phyloP scores from a whole-genome alignment of 2,888 invertebrate genomes.

The Erebia palarica region DNA sequence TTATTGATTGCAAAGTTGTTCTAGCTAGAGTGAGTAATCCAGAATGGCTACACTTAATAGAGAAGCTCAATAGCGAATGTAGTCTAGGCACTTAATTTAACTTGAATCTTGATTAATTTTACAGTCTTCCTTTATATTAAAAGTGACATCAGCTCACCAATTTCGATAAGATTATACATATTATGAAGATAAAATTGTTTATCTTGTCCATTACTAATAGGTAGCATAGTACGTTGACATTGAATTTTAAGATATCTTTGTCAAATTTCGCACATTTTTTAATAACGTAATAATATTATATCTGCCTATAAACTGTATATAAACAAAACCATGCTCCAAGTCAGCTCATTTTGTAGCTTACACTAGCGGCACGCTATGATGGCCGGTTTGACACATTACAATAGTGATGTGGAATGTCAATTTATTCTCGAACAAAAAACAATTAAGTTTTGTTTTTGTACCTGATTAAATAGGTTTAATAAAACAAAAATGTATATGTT shows the following conservation, averaged over 20 bases:
- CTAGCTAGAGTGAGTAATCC: background rate
- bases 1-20: background rate
- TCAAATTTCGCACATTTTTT: slow-evolving; percentile 6
- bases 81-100: background rate
- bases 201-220: slow-evolving; percentile 9
- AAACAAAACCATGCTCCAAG: too few relatives aligned
- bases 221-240: slow-evolving; percentile 7
- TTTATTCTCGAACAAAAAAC: too few relatives aligned
- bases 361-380: too few relatives aligned
- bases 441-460: too few relatives aligned
- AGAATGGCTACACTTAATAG: background rate
- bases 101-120: background rate
- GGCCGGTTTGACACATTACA: too few relatives aligned
- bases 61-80: background rate
- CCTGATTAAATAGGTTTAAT: too few relatives aligned
- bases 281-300: background rate
- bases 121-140: background rate
- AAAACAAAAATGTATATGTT: too few relatives aligned
- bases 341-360: too few relatives aligned
- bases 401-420: too few relatives aligned
- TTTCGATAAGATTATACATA: slow-evolving; percentile 10
- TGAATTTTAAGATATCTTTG: background rate
- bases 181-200: slow-evolving; percentile 13
- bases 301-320: background rate
- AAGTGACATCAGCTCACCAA: slow-evolving; percentile 9